Evolutionary conservation across 1,140 invertebrate species (phyloP).

Genomic region (Magallana gigas): DNA sequence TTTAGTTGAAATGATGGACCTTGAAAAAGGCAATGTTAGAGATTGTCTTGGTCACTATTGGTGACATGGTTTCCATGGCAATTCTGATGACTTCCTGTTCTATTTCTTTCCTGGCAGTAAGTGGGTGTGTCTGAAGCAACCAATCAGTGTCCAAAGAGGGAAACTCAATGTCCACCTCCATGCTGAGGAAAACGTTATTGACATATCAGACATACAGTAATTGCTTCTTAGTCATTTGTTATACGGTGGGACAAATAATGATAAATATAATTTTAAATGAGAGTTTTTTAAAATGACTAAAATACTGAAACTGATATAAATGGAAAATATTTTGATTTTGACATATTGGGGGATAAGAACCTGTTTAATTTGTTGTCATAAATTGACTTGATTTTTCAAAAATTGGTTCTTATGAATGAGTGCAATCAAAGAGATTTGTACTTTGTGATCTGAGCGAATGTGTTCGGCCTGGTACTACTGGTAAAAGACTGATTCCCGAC

Average conservation of each 20-base stretch:
- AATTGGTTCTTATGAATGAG: too few species aligned
- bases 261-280: too few species aligned
- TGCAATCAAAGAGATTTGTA: background rate
- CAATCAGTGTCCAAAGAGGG: slow-evolving; percentile 41
- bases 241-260: too few species aligned
- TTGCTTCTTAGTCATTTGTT: too few species aligned
- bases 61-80: slow-evolving; percentile 27
- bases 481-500: slow-evolving; percentile 11
- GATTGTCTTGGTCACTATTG: slow-evolving; percentile 32
- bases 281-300: too few species aligned
- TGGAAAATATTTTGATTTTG: too few species aligned
- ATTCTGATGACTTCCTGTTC: background rate
- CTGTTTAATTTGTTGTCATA: too few species aligned
- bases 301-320: too few species aligned
- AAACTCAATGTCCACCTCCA: slow-evolving; percentile 46
- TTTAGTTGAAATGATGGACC: background rate
- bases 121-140: slow-evolving; percentile 32
- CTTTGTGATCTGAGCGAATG: slow-evolving; percentile 53
- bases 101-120: slow-evolving; percentile 47
- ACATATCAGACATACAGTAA: too few species aligned
- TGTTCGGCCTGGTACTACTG: background rate
- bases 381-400: too few species aligned
- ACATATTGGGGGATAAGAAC: too few species aligned
- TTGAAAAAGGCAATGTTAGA: background rate
- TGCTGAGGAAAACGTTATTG: slow-evolving; percentile 23